Conservation (phyloP, 2,113 vertebrate species). For the Indicator maculatus region DNA sequence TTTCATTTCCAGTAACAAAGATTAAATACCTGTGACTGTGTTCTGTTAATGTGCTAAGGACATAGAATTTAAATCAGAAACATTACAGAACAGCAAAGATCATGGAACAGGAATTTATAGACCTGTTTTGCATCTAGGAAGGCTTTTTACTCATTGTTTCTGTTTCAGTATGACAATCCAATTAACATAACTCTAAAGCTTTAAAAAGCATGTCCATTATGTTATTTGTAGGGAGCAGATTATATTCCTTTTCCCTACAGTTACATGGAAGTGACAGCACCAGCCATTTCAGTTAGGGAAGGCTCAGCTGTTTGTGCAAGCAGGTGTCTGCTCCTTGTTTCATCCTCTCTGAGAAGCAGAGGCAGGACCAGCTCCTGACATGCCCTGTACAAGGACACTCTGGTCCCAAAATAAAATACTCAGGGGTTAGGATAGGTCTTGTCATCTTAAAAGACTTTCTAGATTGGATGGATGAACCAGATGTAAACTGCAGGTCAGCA, state of each 20-base stretch:
- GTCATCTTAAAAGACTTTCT: neutral
- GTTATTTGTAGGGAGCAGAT: neutral
- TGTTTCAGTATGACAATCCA: neutral
- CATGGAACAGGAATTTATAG: neutral
- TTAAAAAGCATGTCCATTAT: neutral
- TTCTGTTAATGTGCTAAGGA: conserved; percentile 25
- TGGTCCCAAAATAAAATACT: neutral
- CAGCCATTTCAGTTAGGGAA: neutral
- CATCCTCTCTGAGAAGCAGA: neutral
- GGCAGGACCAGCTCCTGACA: neutral
- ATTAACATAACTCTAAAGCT: neutral
- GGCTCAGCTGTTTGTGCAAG: neutral
- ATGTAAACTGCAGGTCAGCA: neutral
- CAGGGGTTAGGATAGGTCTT: neutral
- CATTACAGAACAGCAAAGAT: neutral
- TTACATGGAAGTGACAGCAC: neutral
- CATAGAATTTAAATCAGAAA: conserved; percentile 9
- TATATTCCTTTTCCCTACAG: neutral
- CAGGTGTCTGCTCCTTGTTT: neutral
- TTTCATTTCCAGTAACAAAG: conserved; percentile 39
- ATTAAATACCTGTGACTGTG: neutral
- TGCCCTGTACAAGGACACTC: neutral
- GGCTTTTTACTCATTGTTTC: neutral
- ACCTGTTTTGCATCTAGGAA: neutral
- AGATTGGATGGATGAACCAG: neutral